Evolutionary conservation across 2,113 vertebrate genomes (phyloP).

Genomic region (Pongo pygmaeus): DNA sequence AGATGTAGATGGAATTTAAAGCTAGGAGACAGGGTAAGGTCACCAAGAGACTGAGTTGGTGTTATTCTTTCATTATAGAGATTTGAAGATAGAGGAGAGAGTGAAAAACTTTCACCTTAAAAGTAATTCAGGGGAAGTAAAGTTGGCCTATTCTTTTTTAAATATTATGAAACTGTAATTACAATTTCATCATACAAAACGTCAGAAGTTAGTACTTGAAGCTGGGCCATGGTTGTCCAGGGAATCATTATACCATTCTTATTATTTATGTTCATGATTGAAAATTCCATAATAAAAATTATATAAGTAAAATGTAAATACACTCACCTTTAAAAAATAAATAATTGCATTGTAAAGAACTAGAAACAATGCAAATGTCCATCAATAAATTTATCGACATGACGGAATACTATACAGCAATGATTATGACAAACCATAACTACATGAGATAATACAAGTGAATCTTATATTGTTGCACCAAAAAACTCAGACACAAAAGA

Average conservation of each 20-base stretch:
- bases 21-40: neutral
- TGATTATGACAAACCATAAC: neutral
- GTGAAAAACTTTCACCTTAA: neutral
- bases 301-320: neutral
- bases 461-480: neutral
- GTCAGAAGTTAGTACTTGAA: neutral
- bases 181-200: neutral
- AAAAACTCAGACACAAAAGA: neutral
- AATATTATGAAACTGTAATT: neutral
- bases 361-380: neutral
- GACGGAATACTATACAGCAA: neutral
- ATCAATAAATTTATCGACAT: neutral
- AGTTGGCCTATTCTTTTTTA: neutral
- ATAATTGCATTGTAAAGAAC: neutral
- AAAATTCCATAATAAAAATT: conserved; percentile 33
- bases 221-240: neutral
- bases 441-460: neutral
- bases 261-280: neutral
- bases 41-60: neutral
- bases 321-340: neutral
- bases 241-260: neutral
- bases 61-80: neutral
- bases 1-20: neutral
- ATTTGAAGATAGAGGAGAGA: neutral
- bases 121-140: neutral